phyloP scores from a whole-genome alignment of 2,888 invertebrate species.

The Melanostoma mellinum region DNA sequence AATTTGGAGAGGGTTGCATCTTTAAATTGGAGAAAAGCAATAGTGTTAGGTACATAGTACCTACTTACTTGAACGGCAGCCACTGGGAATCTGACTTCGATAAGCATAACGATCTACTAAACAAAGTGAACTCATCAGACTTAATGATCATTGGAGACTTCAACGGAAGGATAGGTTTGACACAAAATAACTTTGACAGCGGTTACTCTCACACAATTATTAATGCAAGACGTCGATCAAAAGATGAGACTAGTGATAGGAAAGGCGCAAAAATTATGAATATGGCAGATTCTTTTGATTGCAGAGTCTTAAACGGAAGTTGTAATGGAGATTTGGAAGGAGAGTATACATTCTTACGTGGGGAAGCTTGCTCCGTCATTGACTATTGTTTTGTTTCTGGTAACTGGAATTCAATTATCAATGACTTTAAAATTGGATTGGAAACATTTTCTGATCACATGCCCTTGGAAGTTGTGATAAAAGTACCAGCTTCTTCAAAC shows the following conservation, averaged over 20 bases:
- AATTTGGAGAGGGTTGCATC: too few species aligned
- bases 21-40: too few species aligned
- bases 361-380: background rate
- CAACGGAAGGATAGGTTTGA: background rate
- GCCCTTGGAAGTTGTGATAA: background rate
- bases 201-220: background rate
- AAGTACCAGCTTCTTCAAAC: too few species aligned
- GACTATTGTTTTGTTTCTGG: slow-evolving; percentile 24
- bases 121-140: background rate
- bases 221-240: background rate
- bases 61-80: slow-evolving; percentile 18
- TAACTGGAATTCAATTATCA: background rate
- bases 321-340: too few species aligned
- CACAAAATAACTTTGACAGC: background rate
- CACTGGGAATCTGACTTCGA: background rate
- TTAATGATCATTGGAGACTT: background rate
- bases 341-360: background rate
- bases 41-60: background rate
- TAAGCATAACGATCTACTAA: slow-evolving; percentile 1
- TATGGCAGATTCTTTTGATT: too few species aligned
- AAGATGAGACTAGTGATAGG: background rate
- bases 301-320: too few species aligned
- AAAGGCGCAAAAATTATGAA: background rate
- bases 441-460: slow-evolving; percentile 6
- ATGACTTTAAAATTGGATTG: slow-evolving; percentile 5